These are phyloP conservation scores for Pollenia griseotomentosa DNA, from an alignment of 2,888 invertebrate genomes.

Conservation along the genomic window DNA sequence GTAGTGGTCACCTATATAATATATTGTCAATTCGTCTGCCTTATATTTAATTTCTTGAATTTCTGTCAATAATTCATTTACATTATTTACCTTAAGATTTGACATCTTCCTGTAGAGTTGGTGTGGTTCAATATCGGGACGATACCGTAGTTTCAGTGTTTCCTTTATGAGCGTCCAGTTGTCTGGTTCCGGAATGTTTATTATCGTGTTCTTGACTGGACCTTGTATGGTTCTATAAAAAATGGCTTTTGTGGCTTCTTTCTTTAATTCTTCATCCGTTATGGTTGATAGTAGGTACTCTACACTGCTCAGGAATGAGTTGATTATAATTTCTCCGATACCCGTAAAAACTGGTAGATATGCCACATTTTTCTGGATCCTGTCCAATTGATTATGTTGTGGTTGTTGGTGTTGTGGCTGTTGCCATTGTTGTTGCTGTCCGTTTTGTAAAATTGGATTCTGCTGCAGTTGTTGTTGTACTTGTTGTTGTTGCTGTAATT, in stretches of 20 bases:
- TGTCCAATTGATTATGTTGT: neutral
- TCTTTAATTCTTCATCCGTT: neutral
- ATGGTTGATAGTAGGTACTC: slow-evolving; percentile 24
- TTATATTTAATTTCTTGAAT: slow-evolving; percentile 17
- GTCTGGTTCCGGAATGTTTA: slow-evolving; percentile 1
- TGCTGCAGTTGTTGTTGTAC: too few species aligned
- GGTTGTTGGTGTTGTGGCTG: neutral
- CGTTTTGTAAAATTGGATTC: too few species aligned
- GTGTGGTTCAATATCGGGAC: slow-evolving; percentile 44
- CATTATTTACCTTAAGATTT: slow-evolving; percentile 45
- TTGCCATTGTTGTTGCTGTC: too few species aligned
- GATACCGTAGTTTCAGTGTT: slow-evolving; percentile 55
- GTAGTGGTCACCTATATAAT: slow-evolving; percentile 58
- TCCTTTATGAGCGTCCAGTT: slow-evolving; percentile 34
- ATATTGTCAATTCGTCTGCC: slow-evolving; percentile 54
- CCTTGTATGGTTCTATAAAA: slow-evolving; percentile 11
- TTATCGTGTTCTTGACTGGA: neutral
- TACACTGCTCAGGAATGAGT: neutral
- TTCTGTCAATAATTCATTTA: slow-evolving; percentile 26
- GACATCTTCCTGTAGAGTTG: slow-evolving; percentile 47
- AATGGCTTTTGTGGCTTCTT: neutral
- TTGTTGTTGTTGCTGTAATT: neutral
- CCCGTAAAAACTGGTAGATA: slow-evolving; percentile 18
- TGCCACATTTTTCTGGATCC: neutral
- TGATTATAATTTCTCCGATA: slow-evolving; percentile 8